phyloP scores from a whole-genome alignment of 2,113 vertebrate species.

The Gadus macrocephalus region DNA sequence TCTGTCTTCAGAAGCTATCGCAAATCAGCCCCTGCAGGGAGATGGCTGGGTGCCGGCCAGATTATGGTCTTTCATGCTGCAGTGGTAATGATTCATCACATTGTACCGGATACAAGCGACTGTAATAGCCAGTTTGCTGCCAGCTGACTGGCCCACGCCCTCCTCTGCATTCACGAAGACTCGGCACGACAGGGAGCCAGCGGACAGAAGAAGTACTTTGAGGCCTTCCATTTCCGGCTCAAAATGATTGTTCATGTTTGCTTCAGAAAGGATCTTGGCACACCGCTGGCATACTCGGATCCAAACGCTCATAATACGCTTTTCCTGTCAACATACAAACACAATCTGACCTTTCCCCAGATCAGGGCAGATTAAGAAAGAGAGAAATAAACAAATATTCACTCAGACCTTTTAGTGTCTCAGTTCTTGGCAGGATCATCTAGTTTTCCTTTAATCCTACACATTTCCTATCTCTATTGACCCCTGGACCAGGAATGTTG shows the following conservation, averaged over 20 bases:
- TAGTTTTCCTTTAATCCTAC: constrained; percentile 23
- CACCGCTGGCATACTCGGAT: constrained; percentile 22
- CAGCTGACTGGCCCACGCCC: constrained; percentile 22
- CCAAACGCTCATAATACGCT: constrained; percentile 51
- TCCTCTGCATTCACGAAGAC: constrained; percentile 12
- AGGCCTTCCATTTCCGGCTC: constrained; percentile 5
- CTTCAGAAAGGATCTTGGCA: constrained; percentile 32
- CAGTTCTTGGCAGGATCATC: constrained; percentile 5
- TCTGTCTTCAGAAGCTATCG: constrained; percentile 61
- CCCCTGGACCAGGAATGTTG: constrained; percentile 32
- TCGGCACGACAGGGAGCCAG: constrained; percentile 6
- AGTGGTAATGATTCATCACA: constrained; percentile 60
- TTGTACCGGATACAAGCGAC: constrained; percentile 40
- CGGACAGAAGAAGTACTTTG: constrained; percentile 12
- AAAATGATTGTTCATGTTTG: constrained; percentile 24
- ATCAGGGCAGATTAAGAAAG: constrained; percentile 41
- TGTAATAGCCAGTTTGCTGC: constrained; percentile 43
- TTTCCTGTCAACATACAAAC: constrained; percentile 30
- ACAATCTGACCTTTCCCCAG: constrained; percentile 51
- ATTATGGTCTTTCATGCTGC: constrained; percentile 54
- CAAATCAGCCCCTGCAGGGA: constrained; percentile 57
- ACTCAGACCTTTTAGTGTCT: constrained; percentile 32
- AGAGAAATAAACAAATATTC: constrained; percentile 37
- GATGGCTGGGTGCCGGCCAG: constrained; percentile 47
- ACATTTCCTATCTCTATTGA: background rate